Conservation (phyloP, 2,888 invertebrate species). For the Drosophila affinis region DNA sequence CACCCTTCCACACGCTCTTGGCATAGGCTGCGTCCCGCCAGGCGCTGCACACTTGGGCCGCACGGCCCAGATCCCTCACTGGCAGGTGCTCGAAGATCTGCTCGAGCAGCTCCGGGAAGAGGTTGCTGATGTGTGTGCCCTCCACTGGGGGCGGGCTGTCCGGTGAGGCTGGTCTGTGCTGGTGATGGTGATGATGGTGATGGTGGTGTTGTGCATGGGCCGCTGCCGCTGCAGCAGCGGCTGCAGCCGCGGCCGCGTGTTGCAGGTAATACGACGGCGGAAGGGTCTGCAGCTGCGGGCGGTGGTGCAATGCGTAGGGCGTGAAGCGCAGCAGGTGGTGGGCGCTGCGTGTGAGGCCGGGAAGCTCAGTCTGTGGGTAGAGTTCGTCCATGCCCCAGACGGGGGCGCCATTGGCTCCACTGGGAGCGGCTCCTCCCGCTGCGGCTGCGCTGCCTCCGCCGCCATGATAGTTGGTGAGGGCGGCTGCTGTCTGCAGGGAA, state of each 20-base stretch:
- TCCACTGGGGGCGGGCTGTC: slow-evolving; percentile 85
- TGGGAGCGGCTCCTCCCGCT: slow-evolving; percentile 53
- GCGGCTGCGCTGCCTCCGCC: slow-evolving; percentile 67
- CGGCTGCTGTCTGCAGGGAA: slow-evolving; percentile 82
- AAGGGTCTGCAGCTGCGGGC: slow-evolving; percentile 85
- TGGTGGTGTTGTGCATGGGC: slow-evolving; percentile 80
- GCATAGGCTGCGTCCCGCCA: slow-evolving; percentile 97
- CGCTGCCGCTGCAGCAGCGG: slow-evolving; percentile 79
- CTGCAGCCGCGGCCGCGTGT: slow-evolving; percentile 75
- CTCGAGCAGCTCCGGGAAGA: slow-evolving; percentile 96
- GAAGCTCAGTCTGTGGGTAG: slow-evolving; percentile 84
- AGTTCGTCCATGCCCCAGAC: slow-evolving; percentile 80
- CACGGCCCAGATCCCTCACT: slow-evolving; percentile 94
- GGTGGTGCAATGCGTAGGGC: slow-evolving; percentile 88
- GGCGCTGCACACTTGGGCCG: slow-evolving; percentile 93
- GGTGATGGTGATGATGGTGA: slow-evolving; percentile 82
- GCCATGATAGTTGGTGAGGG: slow-evolving; percentile 82
- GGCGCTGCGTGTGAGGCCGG: slow-evolving; percentile 82
- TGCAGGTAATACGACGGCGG: slow-evolving; percentile 81
- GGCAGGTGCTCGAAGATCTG: slow-evolving; percentile 95
- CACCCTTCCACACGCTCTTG: slow-evolving; percentile 96
- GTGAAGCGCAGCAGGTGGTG: slow-evolving; percentile 84
- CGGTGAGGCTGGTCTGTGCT: slow-evolving; percentile 80
- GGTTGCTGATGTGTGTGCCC: slow-evolving; percentile 91
- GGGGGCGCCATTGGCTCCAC: slow-evolving; percentile 62